These are phyloP conservation scores for Sarcophilus harrisii DNA, from an alignment of 2,797 vertebrate species.

Conservation along the genomic window DNA sequence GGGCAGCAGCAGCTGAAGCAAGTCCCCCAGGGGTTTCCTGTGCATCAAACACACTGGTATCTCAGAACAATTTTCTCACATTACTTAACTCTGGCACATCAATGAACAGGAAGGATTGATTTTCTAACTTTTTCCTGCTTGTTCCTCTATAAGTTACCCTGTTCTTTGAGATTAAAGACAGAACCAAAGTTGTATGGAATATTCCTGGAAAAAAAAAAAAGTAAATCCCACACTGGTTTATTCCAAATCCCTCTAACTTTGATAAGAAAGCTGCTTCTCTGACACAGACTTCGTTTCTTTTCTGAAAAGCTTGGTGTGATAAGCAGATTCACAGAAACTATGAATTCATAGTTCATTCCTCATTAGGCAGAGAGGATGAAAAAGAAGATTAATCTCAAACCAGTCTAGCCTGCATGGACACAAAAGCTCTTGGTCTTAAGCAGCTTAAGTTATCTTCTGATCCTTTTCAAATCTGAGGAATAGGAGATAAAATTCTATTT, in stretches of 20 bases:
- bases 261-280: conserved; percentile 40
- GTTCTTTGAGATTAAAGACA: conserved; percentile 5
- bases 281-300: conserved; percentile 23
- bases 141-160: neutral
- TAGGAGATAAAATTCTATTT: conserved; percentile 56
- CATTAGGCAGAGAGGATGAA: conserved; percentile 31
- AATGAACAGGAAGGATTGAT: neutral
- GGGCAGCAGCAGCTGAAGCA: neutral
- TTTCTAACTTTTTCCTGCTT: neutral
- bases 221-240: conserved; percentile 16
- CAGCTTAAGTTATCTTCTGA: conserved; percentile 55
- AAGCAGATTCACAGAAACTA: neutral
- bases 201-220: conserved; percentile 18
- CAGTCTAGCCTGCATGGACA: conserved; percentile 45
- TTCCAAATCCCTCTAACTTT: conserved; percentile 19
- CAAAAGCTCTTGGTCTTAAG: conserved; percentile 56
- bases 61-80: conserved; percentile 24
- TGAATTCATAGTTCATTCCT: conserved; percentile 23
- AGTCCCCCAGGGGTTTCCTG: neutral
- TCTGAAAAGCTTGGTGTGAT: conserved; percentile 48
- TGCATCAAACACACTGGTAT: neutral
- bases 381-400: conserved; percentile 45
- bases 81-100: neutral
- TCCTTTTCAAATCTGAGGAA: conserved; percentile 40
- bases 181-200: neutral